Evolutionary conservation across 2,113 vertebrate species (phyloP).

Genomic region (Sinocyclocheilus anophthalmus): DNA sequence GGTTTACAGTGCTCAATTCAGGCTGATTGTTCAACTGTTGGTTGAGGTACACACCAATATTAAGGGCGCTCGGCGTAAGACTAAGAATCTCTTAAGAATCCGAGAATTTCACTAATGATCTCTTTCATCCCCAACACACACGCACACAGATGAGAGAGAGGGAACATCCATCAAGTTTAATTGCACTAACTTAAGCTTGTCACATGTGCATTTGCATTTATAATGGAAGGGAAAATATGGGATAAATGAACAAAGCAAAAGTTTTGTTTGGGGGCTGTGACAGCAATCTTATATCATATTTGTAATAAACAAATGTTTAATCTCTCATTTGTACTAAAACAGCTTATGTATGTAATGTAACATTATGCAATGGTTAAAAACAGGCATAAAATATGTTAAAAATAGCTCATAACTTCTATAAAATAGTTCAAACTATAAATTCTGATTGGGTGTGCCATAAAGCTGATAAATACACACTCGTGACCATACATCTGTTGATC

Average conservation of each 20-base stretch:
- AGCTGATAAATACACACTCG: not conserved
- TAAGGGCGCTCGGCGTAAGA: not conserved
- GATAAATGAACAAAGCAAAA: not conserved
- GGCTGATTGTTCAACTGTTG: constrained; percentile 8
- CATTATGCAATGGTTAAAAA: too few relatives aligned
- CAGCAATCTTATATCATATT: not conserved
- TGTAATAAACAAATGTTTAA: not conserved
- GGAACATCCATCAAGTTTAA: constrained; percentile 11
- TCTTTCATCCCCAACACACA: constrained; percentile 6
- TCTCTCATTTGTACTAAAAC: not conserved
- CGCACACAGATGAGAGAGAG: not conserved
- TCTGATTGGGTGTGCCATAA: too few relatives aligned
- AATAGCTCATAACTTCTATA: too few relatives aligned
- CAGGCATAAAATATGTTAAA: too few relatives aligned
- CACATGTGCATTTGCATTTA: not conserved
- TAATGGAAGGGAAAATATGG: not conserved
- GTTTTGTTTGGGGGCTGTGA: not conserved
- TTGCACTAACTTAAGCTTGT: constrained; percentile 18
- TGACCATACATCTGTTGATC: not conserved
- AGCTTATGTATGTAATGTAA: not conserved
- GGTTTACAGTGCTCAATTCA: not conserved
- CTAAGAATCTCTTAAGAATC: constrained; percentile 31
- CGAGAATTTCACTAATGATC: constrained; percentile 36
- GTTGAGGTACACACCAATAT: constrained; percentile 11
- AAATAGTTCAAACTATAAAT: too few relatives aligned